Evolutionary conservation across 2,888 invertebrate genomes (phyloP).

Genomic region (Platerodrilus igneus): DNA sequence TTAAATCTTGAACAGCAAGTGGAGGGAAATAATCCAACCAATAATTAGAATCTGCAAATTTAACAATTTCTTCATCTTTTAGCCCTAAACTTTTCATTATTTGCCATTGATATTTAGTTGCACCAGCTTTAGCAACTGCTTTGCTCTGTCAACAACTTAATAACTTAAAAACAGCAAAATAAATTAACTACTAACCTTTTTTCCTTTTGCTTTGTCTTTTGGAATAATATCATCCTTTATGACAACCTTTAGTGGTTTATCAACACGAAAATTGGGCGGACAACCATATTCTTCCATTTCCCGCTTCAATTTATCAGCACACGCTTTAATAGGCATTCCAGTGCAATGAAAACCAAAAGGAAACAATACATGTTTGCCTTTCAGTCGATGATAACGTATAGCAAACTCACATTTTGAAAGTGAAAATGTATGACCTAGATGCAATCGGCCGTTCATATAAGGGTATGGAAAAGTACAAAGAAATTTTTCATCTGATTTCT

Average conservation of each 20-base stretch:
- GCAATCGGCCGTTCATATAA: conserved; percentile 98
- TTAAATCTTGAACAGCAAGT: conserved; percentile 78
- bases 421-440: conserved; percentile 96
- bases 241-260: conserved; percentile 46
- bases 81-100: conserved; percentile 95
- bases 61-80: conserved; percentile 82
- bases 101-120: conserved; percentile 95
- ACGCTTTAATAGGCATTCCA: conserved; percentile 99
- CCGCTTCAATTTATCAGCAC: conserved; percentile 92
- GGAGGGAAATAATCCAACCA: conserved; percentile 99
- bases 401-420: conserved; percentile 98
- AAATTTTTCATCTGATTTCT: conserved; percentile 72
- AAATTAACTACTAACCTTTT: conserved; percentile 56
- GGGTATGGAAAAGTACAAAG: conserved; percentile 96
- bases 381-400: conserved; percentile 83
- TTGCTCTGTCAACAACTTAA: conserved; percentile 64
- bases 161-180: neutral
- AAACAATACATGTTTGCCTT: conserved; percentile 87
- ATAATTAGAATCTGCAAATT: conserved; percentile 84
- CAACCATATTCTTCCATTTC: conserved; percentile 90
- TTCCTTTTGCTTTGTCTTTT: conserved; percentile 88
- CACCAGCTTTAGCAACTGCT: conserved; percentile 84
- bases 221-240: conserved; percentile 55
- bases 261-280: conserved; percentile 84
- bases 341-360: conserved; percentile 99